A percentile compares a stretch with the other conserved stretches of the same genome.
phyloP scores from a whole-genome alignment of 2,113 vertebrate species.

The Glaucomys volans region DNA sequence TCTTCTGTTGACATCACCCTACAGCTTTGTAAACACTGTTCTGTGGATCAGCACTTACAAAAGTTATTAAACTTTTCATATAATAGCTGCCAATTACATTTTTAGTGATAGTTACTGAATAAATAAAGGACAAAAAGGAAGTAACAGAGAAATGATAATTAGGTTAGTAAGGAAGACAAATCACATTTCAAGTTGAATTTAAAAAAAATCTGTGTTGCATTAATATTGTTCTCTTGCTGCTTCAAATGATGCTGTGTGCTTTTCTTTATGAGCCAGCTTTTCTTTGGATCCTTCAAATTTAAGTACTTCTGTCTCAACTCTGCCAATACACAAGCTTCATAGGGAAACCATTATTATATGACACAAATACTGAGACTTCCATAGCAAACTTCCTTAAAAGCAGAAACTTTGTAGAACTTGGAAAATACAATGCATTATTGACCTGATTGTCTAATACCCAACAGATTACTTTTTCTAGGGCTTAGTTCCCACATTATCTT shows the following conservation, averaged over 20 bases:
- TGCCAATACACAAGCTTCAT: neutral
- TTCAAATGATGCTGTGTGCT: neutral
- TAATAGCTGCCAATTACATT: neutral
- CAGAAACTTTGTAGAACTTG: slow-evolving; percentile 74
- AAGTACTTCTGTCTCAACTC: neutral
- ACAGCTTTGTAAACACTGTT: neutral
- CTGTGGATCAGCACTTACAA: neutral
- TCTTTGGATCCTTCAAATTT: neutral
- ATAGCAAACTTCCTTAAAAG: slow-evolving; percentile 58
- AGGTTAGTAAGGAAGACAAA: neutral
- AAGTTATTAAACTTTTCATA: neutral
- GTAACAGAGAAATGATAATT: neutral
- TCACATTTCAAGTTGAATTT: neutral
- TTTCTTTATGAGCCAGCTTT: neutral
- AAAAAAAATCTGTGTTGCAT: neutral
- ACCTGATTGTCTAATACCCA: slow-evolving; percentile 83
- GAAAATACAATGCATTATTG: slow-evolving; percentile 79
- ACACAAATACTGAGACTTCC: slow-evolving; percentile 48
- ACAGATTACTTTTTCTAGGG: slow-evolving; percentile 78
- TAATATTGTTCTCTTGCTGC: neutral
- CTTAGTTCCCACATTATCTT: slow-evolving; percentile 76
- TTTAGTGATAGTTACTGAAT: neutral
- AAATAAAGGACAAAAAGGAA: neutral
- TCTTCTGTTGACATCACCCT: neutral
- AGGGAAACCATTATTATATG: neutral